Evolutionary conservation across 2,797 vertebrate genomes (phyloP), one percentile per base, ranked within the genome.

Genomic region (Sorex maritimensis): DNA sequence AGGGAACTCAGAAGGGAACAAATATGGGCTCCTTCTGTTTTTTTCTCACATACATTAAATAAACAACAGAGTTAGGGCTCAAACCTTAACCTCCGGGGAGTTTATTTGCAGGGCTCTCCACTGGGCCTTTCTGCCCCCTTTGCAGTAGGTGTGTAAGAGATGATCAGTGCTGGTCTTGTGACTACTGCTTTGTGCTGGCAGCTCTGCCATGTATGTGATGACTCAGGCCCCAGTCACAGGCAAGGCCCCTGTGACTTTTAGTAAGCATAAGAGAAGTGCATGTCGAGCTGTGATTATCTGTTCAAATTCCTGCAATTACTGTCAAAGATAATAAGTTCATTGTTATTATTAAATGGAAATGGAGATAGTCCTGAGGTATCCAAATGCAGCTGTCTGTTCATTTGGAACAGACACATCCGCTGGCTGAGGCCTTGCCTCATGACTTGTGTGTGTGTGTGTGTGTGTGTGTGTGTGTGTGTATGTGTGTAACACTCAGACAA

Each of bases 281-380:
- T 94, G 90, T 96, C 67, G 68, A 92, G 63, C 79, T 95, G 69
- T 92, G 97, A 96, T 97, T 96, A 96, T 91, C 80, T 5, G 0
- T 61, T 97, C 87, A 86, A 90, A 94, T 96, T 95, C 73, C 74
- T 94, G 52, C 80, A 90, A 94, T 15, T 8, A 88, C 28, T 94
- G 86, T 97, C 79, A 79, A 96, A 92, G 94, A 92, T 79, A 96
- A 93, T 88, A 97, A 65, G 82, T 77, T 86, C 68, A 95, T 92
- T 67, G 83, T 97, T 96, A 88, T 95, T 97, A 97, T 96, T 97
- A 97, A 94, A 71, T 92, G 79, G 69, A 90, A 95, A 52, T 81
- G 86, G 85, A 86, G 93, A 63, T 81, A 93, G 75, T 87, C 82
- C 91, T 46, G 80, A 92, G 89, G 63, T 92, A 79, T 88, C 71